Conservation (phyloP, 53 echinoderm and acorn worm genomes). For the Crossaster papposus region DNA sequence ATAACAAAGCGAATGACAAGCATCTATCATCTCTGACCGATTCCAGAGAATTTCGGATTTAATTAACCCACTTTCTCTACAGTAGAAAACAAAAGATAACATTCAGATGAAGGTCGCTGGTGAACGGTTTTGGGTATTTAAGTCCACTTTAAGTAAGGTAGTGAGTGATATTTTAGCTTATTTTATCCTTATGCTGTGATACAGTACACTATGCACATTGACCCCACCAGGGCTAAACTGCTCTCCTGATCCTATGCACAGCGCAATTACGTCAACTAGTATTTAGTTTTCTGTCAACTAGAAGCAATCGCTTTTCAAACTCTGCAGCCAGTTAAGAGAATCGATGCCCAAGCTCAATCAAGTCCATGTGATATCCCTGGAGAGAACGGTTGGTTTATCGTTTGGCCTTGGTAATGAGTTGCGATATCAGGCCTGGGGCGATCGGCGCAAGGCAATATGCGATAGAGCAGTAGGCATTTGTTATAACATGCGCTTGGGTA, state of each 20-base stretch:
- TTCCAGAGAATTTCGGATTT: not conserved
- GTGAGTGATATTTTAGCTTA: not conserved
- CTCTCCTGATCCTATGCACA: not conserved
- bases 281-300: not conserved
- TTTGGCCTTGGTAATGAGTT: slow-evolving; percentile 49
- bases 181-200: not conserved
- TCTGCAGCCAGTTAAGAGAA: not conserved
- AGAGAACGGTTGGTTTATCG: not conserved
- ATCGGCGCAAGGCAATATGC: slow-evolving; percentile 18
- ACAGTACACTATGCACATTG: not conserved
- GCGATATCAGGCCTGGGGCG: slow-evolving; percentile 30
- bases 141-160: not conserved
- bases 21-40: slow-evolving; percentile 9
- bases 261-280: not conserved
- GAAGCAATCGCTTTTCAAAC: not conserved
- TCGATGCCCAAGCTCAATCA: not conserved
- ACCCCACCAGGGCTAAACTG: not conserved
- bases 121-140: not conserved
- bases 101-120: not conserved
- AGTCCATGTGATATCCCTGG: not conserved
- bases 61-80: slow-evolving; percentile 7
- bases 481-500: slow-evolving; percentile 17
- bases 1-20: not conserved
- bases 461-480: slow-evolving; percentile 21
- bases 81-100: not conserved